phyloP scores from a whole-genome alignment of 2,888 invertebrate species.

The Bibio marci region DNA sequence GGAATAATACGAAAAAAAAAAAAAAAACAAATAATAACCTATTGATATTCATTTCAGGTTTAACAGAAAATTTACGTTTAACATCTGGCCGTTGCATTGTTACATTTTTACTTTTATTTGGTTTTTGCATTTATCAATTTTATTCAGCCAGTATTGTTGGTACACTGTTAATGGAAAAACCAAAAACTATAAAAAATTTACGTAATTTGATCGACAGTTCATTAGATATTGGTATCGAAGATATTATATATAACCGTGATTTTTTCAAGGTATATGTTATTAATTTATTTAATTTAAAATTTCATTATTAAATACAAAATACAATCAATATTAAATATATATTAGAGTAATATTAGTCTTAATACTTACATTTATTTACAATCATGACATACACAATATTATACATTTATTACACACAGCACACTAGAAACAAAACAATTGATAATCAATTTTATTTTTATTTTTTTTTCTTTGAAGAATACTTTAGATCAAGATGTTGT shows the following conservation, averaged over 20 bases:
- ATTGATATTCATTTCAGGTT: slow-evolving; percentile 21
- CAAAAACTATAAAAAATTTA: slow-evolving; percentile 40
- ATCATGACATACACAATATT: too few species aligned
- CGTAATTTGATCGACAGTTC: slow-evolving; percentile 39
- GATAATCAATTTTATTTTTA: too few species aligned
- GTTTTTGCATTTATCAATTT: slow-evolving; percentile 46
- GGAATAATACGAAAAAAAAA: too few species aligned
- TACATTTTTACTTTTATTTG: slow-evolving; percentile 36
- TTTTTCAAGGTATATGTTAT: slow-evolving; percentile 37
- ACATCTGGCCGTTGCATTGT: slow-evolving; percentile 36
- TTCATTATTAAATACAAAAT: too few species aligned
- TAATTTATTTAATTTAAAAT: background rate
- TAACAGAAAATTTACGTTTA: slow-evolving; percentile 26
- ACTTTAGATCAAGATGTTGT: slow-evolving; percentile 43
- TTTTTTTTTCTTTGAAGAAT: too few species aligned
- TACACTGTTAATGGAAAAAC: slow-evolving; percentile 40
- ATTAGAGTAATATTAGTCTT: too few species aligned
- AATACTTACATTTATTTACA: too few species aligned
- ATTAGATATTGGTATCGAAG: slow-evolving; percentile 42
- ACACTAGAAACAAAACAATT: slow-evolving; percentile 3
- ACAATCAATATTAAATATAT: too few species aligned
- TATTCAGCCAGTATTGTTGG: slow-evolving; percentile 55
- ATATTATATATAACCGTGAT: slow-evolving; percentile 42
- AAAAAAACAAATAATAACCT: too few species aligned
- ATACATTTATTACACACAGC: too few species aligned